Percentiles rank a stretch among this genome's conserved stretches.
These are phyloP conservation scores for Crocuta crocuta DNA, from an alignment of 2,113 vertebrate species.

Conservation along the genomic window DNA sequence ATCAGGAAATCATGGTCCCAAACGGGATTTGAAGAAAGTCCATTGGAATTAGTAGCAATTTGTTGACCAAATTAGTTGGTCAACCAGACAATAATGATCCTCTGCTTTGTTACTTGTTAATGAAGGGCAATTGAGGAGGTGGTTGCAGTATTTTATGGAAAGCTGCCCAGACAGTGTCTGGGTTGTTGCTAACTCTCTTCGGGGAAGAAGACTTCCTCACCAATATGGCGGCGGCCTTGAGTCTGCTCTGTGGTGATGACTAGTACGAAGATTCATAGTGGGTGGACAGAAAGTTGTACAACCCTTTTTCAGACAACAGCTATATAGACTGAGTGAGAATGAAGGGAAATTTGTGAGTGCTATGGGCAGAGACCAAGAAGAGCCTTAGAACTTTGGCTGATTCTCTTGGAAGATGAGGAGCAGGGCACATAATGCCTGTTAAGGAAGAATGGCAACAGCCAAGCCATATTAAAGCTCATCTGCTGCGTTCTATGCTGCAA, in stretches of 20 bases:
- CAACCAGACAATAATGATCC: neutral
- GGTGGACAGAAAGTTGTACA: neutral
- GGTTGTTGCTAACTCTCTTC: neutral
- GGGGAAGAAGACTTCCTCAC: neutral
- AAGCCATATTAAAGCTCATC: neutral
- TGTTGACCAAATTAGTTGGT: neutral
- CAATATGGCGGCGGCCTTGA: neutral
- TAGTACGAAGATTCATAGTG: neutral
- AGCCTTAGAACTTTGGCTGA: neutral
- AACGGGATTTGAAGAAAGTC: neutral
- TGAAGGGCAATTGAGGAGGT: neutral
- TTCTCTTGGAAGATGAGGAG: neutral
- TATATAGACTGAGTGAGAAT: neutral
- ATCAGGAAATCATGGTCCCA: neutral
- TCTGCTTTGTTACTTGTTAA: neutral
- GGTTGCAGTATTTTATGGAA: neutral
- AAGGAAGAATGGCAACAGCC: neutral
- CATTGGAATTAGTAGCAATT: neutral
- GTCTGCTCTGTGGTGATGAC: neutral
- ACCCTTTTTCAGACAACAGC: neutral
- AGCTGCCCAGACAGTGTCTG: neutral
- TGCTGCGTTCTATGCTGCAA: accelerated
- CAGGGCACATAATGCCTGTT: accelerated
- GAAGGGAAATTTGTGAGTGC: neutral
- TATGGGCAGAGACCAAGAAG: neutral